These are phyloP conservation scores for Limnephilus rhombicus DNA, from an alignment of 2,888 invertebrate species.

Conservation along the genomic window DNA sequence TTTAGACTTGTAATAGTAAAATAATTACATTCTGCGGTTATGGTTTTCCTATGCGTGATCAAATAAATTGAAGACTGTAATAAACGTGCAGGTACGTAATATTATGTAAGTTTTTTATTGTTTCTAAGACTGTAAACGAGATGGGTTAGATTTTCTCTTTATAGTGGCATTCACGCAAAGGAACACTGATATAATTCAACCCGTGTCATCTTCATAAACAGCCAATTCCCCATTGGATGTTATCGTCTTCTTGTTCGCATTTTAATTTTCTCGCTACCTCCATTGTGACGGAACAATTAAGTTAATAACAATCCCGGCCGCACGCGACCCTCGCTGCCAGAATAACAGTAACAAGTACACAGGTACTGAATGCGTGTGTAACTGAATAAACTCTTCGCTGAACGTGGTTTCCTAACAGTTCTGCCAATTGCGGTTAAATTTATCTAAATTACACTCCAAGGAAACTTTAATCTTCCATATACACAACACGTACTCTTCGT, in stretches of 20 bases:
- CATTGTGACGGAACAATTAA: conserved; percentile 38
- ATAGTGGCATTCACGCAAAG: neutral
- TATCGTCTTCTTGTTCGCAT: neutral
- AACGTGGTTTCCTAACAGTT: neutral
- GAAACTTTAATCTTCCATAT: neutral
- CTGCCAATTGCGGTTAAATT: conserved; percentile 1
- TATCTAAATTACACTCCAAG: neutral
- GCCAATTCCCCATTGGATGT: neutral
- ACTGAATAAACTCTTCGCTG: neutral
- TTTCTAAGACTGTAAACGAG: neutral
- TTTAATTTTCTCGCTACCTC: conserved; percentile 41
- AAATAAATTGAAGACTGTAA: conserved; percentile 25
- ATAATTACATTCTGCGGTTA: conserved; percentile 38
- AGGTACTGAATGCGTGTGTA: neutral
- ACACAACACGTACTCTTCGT: neutral
- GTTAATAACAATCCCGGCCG: neutral
- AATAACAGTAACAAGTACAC: neutral
- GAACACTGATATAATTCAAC: neutral
- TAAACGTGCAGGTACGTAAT: neutral
- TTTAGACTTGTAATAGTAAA: conserved; percentile 29
- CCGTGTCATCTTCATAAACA: conserved; percentile 8
- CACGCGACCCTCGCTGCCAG: conserved; percentile 16
- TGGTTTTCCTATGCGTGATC: conserved; percentile 21
- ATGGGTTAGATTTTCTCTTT: conserved; percentile 4
- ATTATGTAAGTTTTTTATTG: conserved; percentile 8